Conservation (phyloP, 2,888 invertebrate species). For the Gari tellinella region DNA sequence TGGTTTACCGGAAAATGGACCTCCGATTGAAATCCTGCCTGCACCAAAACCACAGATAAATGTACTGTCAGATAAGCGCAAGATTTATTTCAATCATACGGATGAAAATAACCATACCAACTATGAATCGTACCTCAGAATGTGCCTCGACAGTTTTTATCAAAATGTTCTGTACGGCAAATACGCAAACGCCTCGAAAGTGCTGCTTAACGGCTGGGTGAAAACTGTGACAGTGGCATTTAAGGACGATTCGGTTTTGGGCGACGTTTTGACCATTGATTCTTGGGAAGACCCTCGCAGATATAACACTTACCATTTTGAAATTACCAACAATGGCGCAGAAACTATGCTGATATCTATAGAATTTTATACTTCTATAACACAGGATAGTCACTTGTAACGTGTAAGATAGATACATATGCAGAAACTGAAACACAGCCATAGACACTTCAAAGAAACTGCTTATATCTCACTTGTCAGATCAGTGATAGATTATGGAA, state of each 20-base stretch:
- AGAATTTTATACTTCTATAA: conserved; percentile 3
- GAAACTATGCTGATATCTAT: conserved; percentile 1
- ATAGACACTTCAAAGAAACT: too few relatives aligned
- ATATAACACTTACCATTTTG: conserved; percentile 35
- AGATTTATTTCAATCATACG: conserved; percentile 35
- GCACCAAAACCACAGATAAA: conserved; percentile 22
- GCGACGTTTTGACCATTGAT: conserved; percentile 38
- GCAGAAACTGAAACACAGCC: too few relatives aligned
- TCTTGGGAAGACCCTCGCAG: conserved; percentile 39
- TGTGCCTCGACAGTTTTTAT: conserved; percentile 36
- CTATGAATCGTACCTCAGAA: conserved; percentile 33
- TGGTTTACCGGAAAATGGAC: conserved; percentile 23
- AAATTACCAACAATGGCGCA: conserved; percentile 19
- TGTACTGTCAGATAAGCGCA: conserved; percentile 16
- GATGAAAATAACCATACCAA: conserved; percentile 48
- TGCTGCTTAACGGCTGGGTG: conserved; percentile 21
- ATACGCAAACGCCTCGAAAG: not conserved
- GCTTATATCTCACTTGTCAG: too few relatives aligned
- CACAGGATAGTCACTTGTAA: too few relatives aligned
- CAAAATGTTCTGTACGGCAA: conserved; percentile 31
- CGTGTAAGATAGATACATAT: too few relatives aligned
- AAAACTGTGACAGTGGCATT: conserved; percentile 34
- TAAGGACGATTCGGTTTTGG: conserved; percentile 37
- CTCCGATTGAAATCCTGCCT: conserved; percentile 16
- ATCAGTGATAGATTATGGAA: too few relatives aligned